A percentile compares a stretch with the other conserved stretches of the same genome.
phyloP scores from a whole-genome alignment of 2,113 vertebrate species.

The Nothocercus julius region DNA sequence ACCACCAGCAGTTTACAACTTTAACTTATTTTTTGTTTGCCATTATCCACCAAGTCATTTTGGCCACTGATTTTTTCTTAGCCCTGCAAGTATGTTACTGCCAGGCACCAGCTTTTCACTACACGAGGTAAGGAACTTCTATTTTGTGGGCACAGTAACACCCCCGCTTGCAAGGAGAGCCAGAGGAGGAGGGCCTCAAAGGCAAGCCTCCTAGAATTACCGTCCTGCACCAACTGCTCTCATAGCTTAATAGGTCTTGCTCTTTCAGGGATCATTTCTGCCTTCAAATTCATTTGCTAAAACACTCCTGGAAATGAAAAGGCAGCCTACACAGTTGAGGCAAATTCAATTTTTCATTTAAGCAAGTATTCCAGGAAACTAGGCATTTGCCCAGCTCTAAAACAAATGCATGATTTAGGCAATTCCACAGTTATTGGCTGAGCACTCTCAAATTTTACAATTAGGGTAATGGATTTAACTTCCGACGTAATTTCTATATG shows the following conservation, averaged over 20 bases:
- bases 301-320: background rate
- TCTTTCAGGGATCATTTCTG: background rate
- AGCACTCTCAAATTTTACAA: constrained; percentile 23
- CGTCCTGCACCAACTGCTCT: background rate
- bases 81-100: background rate
- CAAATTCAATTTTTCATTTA: constrained; percentile 27
- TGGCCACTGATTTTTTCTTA: background rate
- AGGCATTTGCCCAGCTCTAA: constrained; percentile 4
- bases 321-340: background rate
- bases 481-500: constrained; percentile 35
- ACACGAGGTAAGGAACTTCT: background rate
- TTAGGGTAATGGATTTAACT: constrained; percentile 60
- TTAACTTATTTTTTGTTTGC: constrained; percentile 27
- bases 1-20: background rate
- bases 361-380: constrained; percentile 23
- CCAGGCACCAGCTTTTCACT: background rate
- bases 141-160: background rate
- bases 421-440: background rate
- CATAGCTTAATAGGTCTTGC: background rate
- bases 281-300: background rate
- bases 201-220: background rate
- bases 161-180: background rate
- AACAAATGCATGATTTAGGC: constrained; percentile 8
- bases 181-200: background rate
- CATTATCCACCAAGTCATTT: constrained; percentile 18